These are phyloP conservation scores for Bombus waltoni DNA, from an alignment of 1,140 invertebrate species.

Conservation along the genomic window DNA sequence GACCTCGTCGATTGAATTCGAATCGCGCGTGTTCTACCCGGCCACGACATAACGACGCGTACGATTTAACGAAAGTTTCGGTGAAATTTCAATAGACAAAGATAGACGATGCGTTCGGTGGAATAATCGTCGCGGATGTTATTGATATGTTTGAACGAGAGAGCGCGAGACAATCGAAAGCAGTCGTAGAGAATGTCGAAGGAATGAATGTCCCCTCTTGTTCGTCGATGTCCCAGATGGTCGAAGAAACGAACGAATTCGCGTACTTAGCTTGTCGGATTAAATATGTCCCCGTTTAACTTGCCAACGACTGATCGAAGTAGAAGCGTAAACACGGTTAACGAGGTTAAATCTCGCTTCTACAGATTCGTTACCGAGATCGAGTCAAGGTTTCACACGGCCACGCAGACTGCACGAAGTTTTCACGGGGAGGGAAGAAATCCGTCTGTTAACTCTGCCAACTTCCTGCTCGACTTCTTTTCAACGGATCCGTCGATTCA, in stretches of 20 bases:
- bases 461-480: slow-evolving; percentile 20
- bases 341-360: slow-evolving; percentile 25
- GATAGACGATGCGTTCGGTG: no score
- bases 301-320: not conserved
- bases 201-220: not conserved
- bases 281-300: not conserved
- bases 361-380: not conserved
- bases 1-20: slow-evolving; percentile 27
- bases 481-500: not conserved
- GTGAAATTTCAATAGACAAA: not conserved
- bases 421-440: slow-evolving; percentile 4
- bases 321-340: slow-evolving; percentile 5
- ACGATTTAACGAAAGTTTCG: not conserved
- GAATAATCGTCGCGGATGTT: no score
- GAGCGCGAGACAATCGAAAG: no score
- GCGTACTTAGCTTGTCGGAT: not conserved
- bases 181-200: not conserved
- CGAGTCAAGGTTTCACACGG: slow-evolving; percentile 11
- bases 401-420: not conserved
- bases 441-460: not conserved
- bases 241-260: not conserved
- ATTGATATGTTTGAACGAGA: no score
- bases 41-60: not conserved
- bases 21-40: not conserved
- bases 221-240: not conserved